These are phyloP conservation scores for Stigmatopora argus DNA, from an alignment of 2,113 vertebrate genomes.

Conservation along the genomic window DNA sequence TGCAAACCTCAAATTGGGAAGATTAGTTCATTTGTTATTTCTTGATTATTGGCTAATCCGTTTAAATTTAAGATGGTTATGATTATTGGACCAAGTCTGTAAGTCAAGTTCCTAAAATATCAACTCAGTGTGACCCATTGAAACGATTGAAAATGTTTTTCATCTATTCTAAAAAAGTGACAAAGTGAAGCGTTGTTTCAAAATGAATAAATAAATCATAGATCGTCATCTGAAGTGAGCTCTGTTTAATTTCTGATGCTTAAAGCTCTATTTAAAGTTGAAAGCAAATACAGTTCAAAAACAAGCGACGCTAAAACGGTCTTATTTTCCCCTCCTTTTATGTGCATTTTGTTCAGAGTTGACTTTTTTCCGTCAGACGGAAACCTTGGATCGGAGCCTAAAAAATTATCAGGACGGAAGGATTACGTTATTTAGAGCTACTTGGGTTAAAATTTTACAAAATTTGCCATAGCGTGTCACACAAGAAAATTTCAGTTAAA, in stretches of 20 bases:
- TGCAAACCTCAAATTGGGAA: too few species aligned
- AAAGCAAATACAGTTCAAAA: conserved; percentile 28
- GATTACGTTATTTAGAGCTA: conserved; percentile 11
- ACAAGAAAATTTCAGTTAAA: neutral
- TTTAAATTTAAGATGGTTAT: too few species aligned
- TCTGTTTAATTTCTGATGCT: conserved; percentile 32
- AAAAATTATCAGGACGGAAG: conserved; percentile 23
- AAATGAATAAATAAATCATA: too few species aligned
- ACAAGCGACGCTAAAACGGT: neutral
- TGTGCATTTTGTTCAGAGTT: conserved; percentile 24
- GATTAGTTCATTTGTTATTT: too few species aligned
- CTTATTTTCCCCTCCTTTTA: neutral
- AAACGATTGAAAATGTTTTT: too few species aligned
- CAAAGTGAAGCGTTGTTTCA: too few species aligned
- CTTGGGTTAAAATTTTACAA: too few species aligned
- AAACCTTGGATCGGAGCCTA: conserved; percentile 16
- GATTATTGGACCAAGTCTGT: too few species aligned
- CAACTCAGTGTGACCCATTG: too few species aligned
- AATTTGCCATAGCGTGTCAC: neutral
- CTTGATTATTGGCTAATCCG: too few species aligned
- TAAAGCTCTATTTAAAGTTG: conserved; percentile 28
- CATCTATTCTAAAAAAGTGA: too few species aligned
- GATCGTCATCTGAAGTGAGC: neutral
- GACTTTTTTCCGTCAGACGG: conserved; percentile 18
- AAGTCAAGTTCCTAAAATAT: too few species aligned